Percentiles rank a stretch among this genome's conserved stretches.
Evolutionary conservation across 2,113 vertebrate genomes (phyloP).

Genomic region (Erpornis zantholeuca): DNA sequence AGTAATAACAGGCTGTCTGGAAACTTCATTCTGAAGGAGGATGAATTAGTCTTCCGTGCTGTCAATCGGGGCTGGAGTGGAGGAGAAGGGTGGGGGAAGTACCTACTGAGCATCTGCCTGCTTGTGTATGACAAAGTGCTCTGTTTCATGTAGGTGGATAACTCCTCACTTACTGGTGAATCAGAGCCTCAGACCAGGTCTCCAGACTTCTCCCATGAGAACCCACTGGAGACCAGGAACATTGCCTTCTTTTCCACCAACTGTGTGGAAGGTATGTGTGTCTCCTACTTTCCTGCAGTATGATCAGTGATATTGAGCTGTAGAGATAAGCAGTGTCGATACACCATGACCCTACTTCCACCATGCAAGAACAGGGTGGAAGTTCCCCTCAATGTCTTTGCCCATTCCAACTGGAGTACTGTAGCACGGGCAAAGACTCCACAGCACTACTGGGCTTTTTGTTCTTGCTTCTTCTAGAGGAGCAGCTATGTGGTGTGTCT

Average conservation of each 20-base stretch:
- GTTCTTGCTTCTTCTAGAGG: background rate
- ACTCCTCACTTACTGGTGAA: conserved; percentile 91
- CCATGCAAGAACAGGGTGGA: background rate
- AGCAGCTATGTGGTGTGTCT: background rate
- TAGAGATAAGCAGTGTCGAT: background rate
- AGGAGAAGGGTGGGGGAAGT: background rate
- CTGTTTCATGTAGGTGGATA: conserved; percentile 83
- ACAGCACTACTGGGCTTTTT: background rate
- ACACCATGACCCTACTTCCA: background rate
- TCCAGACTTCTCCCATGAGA: conserved; percentile 82
- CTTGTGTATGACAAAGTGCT: background rate
- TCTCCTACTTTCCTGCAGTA: background rate
- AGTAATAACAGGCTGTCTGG: background rate
- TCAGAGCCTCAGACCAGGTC: conserved; percentile 83
- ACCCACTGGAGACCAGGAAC: conserved; percentile 80
- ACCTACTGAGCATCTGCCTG: background rate
- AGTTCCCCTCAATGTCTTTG: background rate
- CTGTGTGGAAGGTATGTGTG: conserved; percentile 79
- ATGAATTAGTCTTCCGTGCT: background rate
- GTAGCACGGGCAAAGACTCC: background rate
- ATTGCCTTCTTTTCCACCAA: conserved; percentile 87
- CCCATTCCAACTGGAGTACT: rapidly evolving
- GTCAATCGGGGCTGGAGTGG: background rate
- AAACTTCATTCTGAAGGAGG: background rate
- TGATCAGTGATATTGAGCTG: background rate